These are phyloP conservation scores for Eupithecia inturbata DNA, from an alignment of 2,888 invertebrate species.

Conservation along the genomic window DNA sequence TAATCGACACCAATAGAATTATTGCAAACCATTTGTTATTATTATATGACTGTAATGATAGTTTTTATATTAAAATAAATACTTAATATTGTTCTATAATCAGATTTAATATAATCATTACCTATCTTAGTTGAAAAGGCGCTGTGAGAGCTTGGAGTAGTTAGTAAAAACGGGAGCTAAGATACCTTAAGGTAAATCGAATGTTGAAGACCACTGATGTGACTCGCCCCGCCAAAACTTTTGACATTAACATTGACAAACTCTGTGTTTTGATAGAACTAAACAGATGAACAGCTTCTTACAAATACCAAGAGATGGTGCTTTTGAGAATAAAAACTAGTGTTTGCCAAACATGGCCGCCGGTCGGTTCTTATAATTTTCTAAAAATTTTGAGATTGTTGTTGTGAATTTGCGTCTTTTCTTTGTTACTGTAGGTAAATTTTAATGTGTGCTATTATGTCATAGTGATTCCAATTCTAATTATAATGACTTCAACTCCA, in stretches of 20 bases:
- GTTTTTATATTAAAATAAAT: too few species aligned
- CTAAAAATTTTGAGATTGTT: conserved; percentile 67
- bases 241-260: background rate
- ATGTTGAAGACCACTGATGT: too few species aligned
- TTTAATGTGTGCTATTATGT: conserved; percentile 68
- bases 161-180: too few species aligned
- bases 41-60: too few species aligned
- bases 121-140: too few species aligned
- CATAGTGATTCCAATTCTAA: conserved; percentile 62
- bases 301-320: conserved; percentile 15
- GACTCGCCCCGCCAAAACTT: too few species aligned
- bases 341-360: conserved; percentile 77
- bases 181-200: too few species aligned
- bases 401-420: conserved; percentile 52
- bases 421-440: conserved; percentile 45
- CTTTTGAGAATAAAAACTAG: conserved; percentile 17
- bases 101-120: too few species aligned
- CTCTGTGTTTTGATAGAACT: background rate
- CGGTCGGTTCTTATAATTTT: conserved; percentile 70
- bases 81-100: too few species aligned
- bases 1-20: too few species aligned
- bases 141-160: too few species aligned
- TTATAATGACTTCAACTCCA: conserved; percentile 80
- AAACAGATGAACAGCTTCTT: background rate
- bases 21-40: too few species aligned